Evolutionary conservation across 1,140 invertebrate genomes (phyloP), one percentile per base, ranked within the genome.

Genomic region (Tachypleus tridentatus): DNA sequence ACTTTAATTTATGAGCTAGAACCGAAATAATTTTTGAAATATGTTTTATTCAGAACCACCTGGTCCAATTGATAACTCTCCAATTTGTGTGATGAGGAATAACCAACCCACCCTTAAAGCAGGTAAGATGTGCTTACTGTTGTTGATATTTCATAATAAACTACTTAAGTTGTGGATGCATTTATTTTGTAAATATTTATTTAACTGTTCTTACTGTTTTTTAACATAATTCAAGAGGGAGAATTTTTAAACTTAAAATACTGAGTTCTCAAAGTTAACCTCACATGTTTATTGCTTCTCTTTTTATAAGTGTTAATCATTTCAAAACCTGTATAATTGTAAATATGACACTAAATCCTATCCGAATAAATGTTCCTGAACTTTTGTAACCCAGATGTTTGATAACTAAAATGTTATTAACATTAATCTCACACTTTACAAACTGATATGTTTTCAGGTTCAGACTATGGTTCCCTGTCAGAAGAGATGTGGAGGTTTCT

Each of bases 401-500:
- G 2, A 29, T 29, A 29, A 29, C 29, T 29, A 29, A 29, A 29
- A 29, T 29, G 29, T 29, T 29, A 29, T 29, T 29, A 29, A 29
- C 29, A 29, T 29, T 29, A 29, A 10, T 10, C 47, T 60, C n/a
- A 48, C 29, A 29, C 29, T 29, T 29, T 29, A 29, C 29, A 2
- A 29, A 70, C 85, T 5, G 49, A 11, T 29, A 29, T 29, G 29
- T 29, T 29, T 29, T 29, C 65, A 67, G 76, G 85, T 51, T 90
- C 89, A 0, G 89, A 92, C 73, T 87, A 90, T 76, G 87, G 87
- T 5, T 88, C 92, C 71, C 80, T 95, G 53, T 87, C 87, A 63
- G 85, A 89, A 72, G 86, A 89, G 60, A 79, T 90, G 57, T 96
- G 91, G 91, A 81, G 85, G 65, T 93, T 91, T 76, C 87, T 94